These are phyloP conservation scores for Rhinatrema bivittatum DNA, from an alignment of 2,797 vertebrate genomes.

Conservation along the genomic window DNA sequence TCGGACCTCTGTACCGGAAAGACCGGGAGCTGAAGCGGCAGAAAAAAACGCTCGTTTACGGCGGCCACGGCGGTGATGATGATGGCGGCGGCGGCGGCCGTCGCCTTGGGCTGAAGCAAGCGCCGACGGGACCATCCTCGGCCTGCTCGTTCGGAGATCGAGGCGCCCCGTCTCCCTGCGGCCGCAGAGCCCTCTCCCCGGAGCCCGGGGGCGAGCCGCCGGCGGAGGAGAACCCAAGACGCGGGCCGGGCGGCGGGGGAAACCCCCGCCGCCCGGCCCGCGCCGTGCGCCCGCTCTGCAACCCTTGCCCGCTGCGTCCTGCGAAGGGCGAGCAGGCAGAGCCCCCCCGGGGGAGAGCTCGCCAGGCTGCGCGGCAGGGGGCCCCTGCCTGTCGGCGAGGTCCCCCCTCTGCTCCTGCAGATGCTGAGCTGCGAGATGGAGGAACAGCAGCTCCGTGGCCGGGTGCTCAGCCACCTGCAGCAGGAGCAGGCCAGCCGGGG, in stretches of 20 bases:
- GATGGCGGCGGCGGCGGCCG: too few species aligned
- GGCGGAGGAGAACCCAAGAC: too few species aligned
- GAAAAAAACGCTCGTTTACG: too few species aligned
- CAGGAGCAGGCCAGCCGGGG: slow-evolving; percentile 63
- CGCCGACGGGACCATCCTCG: neutral
- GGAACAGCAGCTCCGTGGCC: slow-evolving; percentile 57
- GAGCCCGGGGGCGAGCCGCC: too few species aligned
- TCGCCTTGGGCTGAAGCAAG: too few species aligned
- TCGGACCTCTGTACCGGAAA: slow-evolving; percentile 64
- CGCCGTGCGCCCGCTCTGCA: neutral
- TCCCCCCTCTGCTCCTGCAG: slow-evolving; percentile 42
- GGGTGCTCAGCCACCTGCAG: slow-evolving; percentile 60
- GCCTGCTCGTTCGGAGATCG: too few species aligned
- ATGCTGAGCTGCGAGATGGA: slow-evolving; percentile 62
- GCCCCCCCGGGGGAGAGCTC: neutral
- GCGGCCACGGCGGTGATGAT: too few species aligned
- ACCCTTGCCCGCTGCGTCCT: too few species aligned
- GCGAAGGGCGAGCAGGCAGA: neutral
- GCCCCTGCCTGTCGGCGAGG: neutral
- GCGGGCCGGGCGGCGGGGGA: too few species aligned
- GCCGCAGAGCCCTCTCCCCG: too few species aligned
- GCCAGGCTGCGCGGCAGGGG: neutral
- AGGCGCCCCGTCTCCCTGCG: too few species aligned
- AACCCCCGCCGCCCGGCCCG: neutral
- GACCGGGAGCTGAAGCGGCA: slow-evolving; percentile 69